Percentiles rank a stretch among this genome's conserved stretches.
Evolutionary conservation across 2,888 invertebrate species (phyloP).

Genomic region (Ornithoptera priamus): DNA sequence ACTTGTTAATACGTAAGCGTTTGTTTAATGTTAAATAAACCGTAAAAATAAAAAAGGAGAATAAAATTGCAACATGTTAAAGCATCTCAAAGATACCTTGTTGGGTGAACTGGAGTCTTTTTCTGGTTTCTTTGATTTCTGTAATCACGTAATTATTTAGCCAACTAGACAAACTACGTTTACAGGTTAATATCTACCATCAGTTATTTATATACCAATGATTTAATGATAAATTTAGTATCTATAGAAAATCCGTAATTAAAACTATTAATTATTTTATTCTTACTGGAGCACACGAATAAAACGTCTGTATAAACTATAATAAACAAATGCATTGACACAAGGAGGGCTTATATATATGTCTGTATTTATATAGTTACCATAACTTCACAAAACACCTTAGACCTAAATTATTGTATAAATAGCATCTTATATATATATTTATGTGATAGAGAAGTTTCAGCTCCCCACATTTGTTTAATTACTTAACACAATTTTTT

Average conservation of each 20-base stretch:
- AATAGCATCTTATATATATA: no score
- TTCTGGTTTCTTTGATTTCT: constrained; percentile 90
- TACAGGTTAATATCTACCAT: constrained; percentile 4
- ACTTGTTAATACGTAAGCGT: constrained; percentile 47
- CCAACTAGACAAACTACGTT: constrained; percentile 37
- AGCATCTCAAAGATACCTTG: constrained; percentile 82
- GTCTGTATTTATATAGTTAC: no score
- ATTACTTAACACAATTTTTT: no score
- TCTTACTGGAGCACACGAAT: not conserved
- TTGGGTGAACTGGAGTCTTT: constrained; percentile 84
- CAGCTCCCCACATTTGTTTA: no score
- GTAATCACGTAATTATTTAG: constrained; percentile 64
- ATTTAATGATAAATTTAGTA: constrained; percentile 12
- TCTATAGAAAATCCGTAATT: not conserved
- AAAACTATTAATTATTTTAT: not conserved
- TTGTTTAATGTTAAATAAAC: constrained; percentile 30
- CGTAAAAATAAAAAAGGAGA: constrained; percentile 36
- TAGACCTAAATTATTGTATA: no score
- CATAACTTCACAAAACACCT: no score
- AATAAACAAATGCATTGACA: no score
- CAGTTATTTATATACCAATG: not conserved
- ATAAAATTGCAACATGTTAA: constrained; percentile 41
- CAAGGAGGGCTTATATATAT: no score
- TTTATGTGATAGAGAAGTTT: no score
- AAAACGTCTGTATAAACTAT: not conserved